These are phyloP conservation scores for Anseranas semipalmata DNA, from an alignment of 2,113 vertebrate species.

Conservation along the genomic window DNA sequence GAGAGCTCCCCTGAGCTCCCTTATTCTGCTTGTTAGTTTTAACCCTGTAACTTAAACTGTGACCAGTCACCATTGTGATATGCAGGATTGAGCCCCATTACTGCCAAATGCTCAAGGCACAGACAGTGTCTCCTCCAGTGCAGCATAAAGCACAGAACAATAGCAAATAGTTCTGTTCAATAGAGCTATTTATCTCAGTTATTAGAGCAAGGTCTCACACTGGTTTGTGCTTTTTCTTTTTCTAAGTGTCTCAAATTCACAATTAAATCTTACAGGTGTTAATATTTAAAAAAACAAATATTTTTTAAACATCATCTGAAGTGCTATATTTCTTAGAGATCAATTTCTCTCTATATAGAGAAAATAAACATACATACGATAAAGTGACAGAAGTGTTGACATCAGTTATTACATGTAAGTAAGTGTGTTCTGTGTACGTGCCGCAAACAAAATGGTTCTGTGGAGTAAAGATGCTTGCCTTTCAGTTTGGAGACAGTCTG, in stretches of 20 bases:
- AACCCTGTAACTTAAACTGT: background rate
- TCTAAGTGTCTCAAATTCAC: background rate
- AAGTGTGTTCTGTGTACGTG: background rate
- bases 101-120: background rate
- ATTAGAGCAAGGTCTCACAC: background rate
- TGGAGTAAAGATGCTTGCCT: conserved; percentile 15
- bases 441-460: conserved; percentile 30
- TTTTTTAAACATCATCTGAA: background rate
- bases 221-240: background rate
- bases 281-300: background rate
- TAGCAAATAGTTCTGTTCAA: conserved; percentile 8
- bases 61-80: background rate
- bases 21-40: background rate
- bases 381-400: conserved; percentile 62
- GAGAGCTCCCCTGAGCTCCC: background rate
- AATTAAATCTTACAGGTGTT: background rate
- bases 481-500: background rate
- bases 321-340: background rate
- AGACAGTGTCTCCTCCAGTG: background rate
- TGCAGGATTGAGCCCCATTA: conserved; percentile 2
- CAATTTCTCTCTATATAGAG: background rate
- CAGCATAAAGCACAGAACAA: background rate
- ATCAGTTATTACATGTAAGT: background rate
- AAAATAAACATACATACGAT: background rate
- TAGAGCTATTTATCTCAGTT: background rate